Percentiles rank a stretch among this genome's conserved stretches.
Conservation (phyloP, 2,113 vertebrate genomes). For the Cynopterus brachyotis region DNA sequence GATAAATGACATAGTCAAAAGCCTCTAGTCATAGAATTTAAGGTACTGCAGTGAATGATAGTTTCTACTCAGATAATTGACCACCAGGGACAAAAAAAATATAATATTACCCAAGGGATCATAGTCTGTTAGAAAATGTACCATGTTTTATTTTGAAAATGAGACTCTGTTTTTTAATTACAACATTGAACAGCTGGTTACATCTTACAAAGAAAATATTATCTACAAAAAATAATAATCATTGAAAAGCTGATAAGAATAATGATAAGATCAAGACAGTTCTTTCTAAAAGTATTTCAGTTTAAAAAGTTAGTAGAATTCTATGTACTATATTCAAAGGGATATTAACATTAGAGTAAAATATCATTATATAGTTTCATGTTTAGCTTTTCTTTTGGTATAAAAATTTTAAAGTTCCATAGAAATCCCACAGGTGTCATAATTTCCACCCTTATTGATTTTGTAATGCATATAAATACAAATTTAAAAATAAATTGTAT, state of each 20-base stretch:
- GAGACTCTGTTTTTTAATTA: conserved; percentile 64
- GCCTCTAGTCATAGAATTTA: conserved; percentile 59
- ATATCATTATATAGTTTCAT: neutral
- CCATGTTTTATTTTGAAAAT: conserved; percentile 50
- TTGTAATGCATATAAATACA: neutral
- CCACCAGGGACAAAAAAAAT: conserved; percentile 74
- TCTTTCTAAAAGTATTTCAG: neutral
- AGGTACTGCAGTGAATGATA: conserved; percentile 61
- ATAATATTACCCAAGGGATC: conserved; percentile 56
- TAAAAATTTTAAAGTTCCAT: neutral
- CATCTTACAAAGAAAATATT: neutral
- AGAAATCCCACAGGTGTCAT: neutral
- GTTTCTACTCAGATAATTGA: conserved; percentile 79
- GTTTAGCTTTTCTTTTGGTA: neutral
- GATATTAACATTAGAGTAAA: neutral
- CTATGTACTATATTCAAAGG: rapidly evolving
- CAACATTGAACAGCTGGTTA: neutral
- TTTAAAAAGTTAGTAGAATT: neutral
- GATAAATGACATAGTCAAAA: conserved; percentile 63
- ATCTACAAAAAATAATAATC: neutral
- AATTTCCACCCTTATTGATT: neutral
- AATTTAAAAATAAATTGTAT: neutral
- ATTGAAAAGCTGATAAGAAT: conserved; percentile 6
- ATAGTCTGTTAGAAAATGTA: conserved; percentile 65
- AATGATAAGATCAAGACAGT: neutral